phyloP scores from a whole-genome alignment of 2,797 vertebrate genomes.

The Leptoclinus maculatus region DNA sequence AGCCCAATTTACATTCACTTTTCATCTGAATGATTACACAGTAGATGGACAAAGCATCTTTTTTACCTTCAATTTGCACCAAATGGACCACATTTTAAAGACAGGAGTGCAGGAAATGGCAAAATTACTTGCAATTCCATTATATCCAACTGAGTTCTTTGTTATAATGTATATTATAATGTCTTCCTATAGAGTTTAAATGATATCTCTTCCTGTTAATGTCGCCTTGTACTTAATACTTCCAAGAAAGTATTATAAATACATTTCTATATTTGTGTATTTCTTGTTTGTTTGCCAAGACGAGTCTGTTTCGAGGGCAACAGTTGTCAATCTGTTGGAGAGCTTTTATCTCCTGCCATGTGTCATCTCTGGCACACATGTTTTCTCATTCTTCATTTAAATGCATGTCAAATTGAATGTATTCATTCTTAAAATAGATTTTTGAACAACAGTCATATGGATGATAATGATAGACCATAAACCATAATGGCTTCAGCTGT shows the following conservation, averaged over 20 bases:
- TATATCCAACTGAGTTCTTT: too few relatives aligned
- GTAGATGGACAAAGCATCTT: not conserved
- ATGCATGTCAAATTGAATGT: not conserved
- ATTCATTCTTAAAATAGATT: not conserved
- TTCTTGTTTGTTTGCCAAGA: not conserved
- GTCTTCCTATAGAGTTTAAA: not conserved
- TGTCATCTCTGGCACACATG: not conserved
- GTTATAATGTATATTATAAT: too few relatives aligned
- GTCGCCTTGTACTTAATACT: not conserved
- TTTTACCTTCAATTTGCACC: not conserved
- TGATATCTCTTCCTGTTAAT: not conserved
- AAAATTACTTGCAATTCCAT: not conserved
- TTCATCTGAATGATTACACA: not conserved
- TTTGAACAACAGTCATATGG: not conserved
- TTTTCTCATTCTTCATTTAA: not conserved
- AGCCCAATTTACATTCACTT: not conserved
- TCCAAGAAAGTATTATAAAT: not conserved
- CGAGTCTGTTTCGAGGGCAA: conserved; percentile 9
- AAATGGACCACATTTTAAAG: not conserved
- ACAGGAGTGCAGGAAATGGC: not conserved
- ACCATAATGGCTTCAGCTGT: not conserved
- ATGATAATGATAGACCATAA: not conserved
- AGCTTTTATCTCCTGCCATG: not conserved
- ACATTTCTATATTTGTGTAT: not conserved
- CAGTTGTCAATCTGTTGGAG: not conserved